Base-by-base conservation (phyloP, 1,140 invertebrate genomes). In the Heliothis virescens region DNA sequence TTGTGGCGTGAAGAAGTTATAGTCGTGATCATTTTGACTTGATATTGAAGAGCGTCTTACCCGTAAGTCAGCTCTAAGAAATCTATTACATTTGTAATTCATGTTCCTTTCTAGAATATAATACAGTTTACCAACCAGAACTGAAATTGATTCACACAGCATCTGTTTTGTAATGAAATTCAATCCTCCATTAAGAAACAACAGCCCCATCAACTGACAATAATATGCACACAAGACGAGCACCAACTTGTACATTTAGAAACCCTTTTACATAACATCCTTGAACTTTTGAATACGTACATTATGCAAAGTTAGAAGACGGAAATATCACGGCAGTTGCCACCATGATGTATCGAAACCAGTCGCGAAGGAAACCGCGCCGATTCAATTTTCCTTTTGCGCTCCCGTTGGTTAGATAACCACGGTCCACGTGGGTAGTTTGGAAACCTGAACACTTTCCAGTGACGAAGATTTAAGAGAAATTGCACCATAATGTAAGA, bases 381-480 rank as follows among this genome's bases (percentile, higher is more conserved):
- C 29, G 69, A 73, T 73, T 57, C 69, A 73, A 73, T 73, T 73
- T 73, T 73, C 69, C 69, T 34, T 73, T 73, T 73, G 41, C 26
- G 69, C 29, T 63, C 60, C 60, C 34, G 60, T 63, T 52, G 53
- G 52, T 73, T 73, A 73, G 52, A 57, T 73, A 73, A 73, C 67
- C 29, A 41, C 21, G 50, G 52, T 9, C 34, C 34, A 41, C 48
- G 47, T 52, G 13, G 67, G 26, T 73, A 18, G 69, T 29, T 55
- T 12, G 26, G 11, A 59, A 11, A 29, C 13, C 26, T 59, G 21
- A 18, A 29, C 21, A 59, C 57, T 59, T 59, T 26, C 57, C 21
- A 26, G 21, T 59, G 21, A 59, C 57, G 12, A 59, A 29, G 26
- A 13, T 3, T 13, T 59, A 21, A 59, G 21, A 18, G 2, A 26